Percentiles rank a stretch among this genome's conserved stretches.
Evolutionary conservation across 2,888 invertebrate species (phyloP).

Genomic region (Leptinotarsa tumamoca): DNA sequence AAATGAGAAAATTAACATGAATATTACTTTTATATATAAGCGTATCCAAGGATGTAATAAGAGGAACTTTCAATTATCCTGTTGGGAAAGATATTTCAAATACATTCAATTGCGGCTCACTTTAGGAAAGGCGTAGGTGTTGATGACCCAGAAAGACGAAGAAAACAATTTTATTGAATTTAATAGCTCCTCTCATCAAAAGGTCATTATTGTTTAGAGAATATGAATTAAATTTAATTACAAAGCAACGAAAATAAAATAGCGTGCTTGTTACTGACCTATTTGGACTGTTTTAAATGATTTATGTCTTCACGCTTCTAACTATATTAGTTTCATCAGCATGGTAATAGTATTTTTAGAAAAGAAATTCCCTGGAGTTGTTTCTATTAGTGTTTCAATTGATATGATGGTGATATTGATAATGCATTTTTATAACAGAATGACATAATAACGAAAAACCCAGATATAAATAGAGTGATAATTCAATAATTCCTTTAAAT

Average conservation of each 20-base stretch:
- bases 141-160: conserved; percentile 29
- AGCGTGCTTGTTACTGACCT: not conserved
- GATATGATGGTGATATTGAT: too few species aligned
- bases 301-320: not conserved
- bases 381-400: too few species aligned
- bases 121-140: conserved; percentile 28
- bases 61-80: conserved; percentile 22
- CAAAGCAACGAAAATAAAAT: conserved; percentile 10
- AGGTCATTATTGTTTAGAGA: conserved; percentile 10
- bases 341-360: too few species aligned
- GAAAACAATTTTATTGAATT: conserved; percentile 29
- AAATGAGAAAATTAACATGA: not conserved
- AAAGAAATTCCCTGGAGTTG: too few species aligned
- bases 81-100: conserved; percentile 28
- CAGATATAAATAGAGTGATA: too few species aligned
- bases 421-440: too few species aligned
- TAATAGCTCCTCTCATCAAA: conserved; percentile 15
- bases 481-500: too few species aligned
- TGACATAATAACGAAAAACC: too few species aligned
- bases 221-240: not conserved
- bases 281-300: not conserved
- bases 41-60: not conserved
- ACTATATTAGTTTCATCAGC: too few species aligned
- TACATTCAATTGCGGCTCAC: conserved; percentile 22
- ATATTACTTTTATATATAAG: not conserved